Percentiles rank a stretch among this genome's conserved stretches.
phyloP scores from a whole-genome alignment of 2,888 invertebrate genomes.

The Pristionchus mayeri region DNA sequence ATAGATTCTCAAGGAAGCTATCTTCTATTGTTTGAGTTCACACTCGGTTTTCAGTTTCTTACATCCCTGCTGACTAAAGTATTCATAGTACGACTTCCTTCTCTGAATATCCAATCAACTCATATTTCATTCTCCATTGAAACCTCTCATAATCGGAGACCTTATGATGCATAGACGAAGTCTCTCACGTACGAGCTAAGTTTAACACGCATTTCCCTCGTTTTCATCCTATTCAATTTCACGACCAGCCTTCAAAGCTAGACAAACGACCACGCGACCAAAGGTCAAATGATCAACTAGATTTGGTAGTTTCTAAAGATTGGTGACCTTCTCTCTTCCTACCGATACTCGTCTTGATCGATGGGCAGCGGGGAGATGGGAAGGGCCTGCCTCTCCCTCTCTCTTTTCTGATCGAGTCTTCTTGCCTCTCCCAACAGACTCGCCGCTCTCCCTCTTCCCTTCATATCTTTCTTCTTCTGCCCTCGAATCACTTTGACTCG shows the following conservation, averaged over 20 bases:
- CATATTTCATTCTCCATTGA: background rate
- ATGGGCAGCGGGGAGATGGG: background rate
- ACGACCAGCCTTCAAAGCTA: background rate
- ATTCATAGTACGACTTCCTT: too few relatives aligned
- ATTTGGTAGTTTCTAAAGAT: background rate
- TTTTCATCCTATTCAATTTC: slow-evolving; percentile 15
- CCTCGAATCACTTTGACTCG: background rate
- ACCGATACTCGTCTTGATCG: slow-evolving; percentile 22
- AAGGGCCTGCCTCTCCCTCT: background rate
- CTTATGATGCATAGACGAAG: background rate
- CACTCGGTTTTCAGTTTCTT: too few relatives aligned
- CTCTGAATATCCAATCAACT: slow-evolving; percentile 14
- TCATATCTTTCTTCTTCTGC: background rate
- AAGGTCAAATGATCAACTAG: background rate
- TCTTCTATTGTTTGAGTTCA: too few relatives aligned
- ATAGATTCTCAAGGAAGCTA: too few relatives aligned
- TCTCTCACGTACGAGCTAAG: slow-evolving; percentile 6
- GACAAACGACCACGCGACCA: background rate
- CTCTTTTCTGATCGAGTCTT: slow-evolving; percentile 14
- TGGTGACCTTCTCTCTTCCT: background rate
- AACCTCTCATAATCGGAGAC: background rate
- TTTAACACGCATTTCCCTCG: background rate
- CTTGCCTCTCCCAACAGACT: background rate
- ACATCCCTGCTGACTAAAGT: too few relatives aligned
- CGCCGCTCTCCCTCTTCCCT: background rate